Percentiles rank a stretch among this genome's conserved stretches.
phyloP scores from a whole-genome alignment of 2,797 vertebrate genomes.

The Aplochiton taeniatus region DNA sequence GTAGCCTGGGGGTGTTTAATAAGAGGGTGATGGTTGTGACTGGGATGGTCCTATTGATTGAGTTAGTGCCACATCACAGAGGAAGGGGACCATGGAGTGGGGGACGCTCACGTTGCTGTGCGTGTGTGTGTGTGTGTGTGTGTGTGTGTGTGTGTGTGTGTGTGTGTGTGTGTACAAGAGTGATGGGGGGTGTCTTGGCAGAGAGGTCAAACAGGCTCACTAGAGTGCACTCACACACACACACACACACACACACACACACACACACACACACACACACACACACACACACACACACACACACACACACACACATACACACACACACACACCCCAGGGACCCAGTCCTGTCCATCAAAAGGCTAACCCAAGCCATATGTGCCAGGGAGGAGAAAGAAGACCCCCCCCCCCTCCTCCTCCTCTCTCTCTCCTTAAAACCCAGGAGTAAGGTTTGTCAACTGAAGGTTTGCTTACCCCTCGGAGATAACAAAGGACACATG shows the following conservation, averaged over 20 bases:
- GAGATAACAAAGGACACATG: too few species aligned
- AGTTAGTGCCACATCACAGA: slow-evolving; percentile 49
- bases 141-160: neutral
- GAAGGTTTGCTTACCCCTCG: too few species aligned
- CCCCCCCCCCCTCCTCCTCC: too few species aligned
- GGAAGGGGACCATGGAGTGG: slow-evolving; percentile 21
- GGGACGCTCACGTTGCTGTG: slow-evolving; percentile 7
- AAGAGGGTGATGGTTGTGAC: slow-evolving; percentile 24
- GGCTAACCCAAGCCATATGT: neutral
- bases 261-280: neutral
- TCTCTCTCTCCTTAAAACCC: too few species aligned
- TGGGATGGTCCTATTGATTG: slow-evolving; percentile 50
- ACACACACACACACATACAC: neutral
- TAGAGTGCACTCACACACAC: neutral
- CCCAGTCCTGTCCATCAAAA: neutral
- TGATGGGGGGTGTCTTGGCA: neutral
- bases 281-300: neutral
- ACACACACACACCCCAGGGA: neutral
- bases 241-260: neutral
- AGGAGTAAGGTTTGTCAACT: too few species aligned
- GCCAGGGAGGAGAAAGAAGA: neutral
- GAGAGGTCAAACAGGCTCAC: neutral
- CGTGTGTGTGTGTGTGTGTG: neutral
- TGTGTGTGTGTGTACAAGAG: neutral
- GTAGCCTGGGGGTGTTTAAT: slow-evolving; percentile 40